Conservation (phyloP, 1,140 invertebrate species). For the Temnothorax nylanderi region DNA sequence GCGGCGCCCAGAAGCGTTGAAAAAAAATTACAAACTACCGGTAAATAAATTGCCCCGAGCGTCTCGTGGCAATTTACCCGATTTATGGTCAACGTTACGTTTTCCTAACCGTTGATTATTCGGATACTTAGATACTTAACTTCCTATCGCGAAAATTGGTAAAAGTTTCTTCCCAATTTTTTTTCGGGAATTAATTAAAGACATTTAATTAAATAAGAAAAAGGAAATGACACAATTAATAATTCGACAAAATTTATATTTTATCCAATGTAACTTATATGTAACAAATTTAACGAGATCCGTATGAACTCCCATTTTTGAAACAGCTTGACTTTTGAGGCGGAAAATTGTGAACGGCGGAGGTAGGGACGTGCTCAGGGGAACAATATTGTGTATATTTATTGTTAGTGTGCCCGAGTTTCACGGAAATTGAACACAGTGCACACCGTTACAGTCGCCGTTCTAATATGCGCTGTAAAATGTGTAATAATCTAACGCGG, state of each 20-base stretch:
- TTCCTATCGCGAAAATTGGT: neutral
- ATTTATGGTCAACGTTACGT: conserved; percentile 44
- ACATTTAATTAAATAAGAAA: neutral
- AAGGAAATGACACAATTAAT: neutral
- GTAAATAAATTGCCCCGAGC: conserved; percentile 45
- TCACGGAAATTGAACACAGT: neutral
- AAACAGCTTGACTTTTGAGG: neutral
- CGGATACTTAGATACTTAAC: neutral
- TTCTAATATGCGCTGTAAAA: conserved; percentile 14
- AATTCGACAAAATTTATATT: neutral
- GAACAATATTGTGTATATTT: neutral
- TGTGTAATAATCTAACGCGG: neutral
- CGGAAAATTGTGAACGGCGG: neutral
- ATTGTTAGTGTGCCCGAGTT: neutral
- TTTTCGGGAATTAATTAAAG: neutral
- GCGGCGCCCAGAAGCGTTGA: neutral
- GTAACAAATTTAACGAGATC: neutral
- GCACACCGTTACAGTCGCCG: neutral
- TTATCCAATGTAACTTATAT: neutral
- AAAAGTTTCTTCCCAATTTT: neutral
- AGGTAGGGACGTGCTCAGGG: too few species aligned
- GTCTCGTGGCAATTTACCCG: conserved; percentile 15
- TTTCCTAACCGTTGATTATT: conserved; percentile 37
- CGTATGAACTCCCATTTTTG: neutral
- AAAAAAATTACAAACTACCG: conserved; percentile 30